These are phyloP conservation scores for Casuarius casuarius DNA, from an alignment of 2,113 vertebrate genomes.

Conservation along the genomic window DNA sequence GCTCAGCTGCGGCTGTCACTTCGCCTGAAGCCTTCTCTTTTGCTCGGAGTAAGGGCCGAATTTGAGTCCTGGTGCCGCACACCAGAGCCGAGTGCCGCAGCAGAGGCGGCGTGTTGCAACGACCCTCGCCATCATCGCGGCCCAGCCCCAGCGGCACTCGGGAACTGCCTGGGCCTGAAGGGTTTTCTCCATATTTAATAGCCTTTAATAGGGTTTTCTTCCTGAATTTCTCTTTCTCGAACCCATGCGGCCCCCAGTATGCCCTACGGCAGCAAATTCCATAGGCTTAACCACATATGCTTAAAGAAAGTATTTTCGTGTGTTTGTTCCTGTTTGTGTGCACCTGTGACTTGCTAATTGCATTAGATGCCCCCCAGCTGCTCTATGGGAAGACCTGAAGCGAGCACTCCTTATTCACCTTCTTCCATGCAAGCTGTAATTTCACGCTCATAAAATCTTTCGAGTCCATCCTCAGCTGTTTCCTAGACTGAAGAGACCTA, in stretches of 20 bases:
- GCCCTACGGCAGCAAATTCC: not conserved
- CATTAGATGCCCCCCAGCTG: not conserved
- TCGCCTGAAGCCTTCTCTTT: constrained; percentile 5
- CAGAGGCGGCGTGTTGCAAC: not conserved
- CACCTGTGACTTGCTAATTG: no score
- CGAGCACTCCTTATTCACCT: not conserved
- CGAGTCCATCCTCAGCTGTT: not conserved
- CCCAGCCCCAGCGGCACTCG: not conserved
- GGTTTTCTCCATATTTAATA: not conserved
- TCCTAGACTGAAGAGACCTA: not conserved
- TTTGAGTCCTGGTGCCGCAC: not conserved
- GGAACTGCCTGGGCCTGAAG: not conserved
- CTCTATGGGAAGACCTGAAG: not conserved
- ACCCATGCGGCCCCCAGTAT: not conserved
- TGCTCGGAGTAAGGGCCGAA: not conserved
- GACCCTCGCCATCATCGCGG: not conserved
- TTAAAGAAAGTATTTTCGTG: not conserved
- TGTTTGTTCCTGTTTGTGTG: no score
- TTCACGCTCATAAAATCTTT: not conserved
- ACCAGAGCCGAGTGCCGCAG: not conserved
- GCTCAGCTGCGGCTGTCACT: not conserved
- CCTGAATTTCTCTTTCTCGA: not conserved
- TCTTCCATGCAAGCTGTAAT: not conserved
- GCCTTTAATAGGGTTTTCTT: not conserved
- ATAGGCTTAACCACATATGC: not conserved